Base-by-base conservation (phyloP, 2,888 invertebrate species). In the Lathronympha strigana region DNA sequence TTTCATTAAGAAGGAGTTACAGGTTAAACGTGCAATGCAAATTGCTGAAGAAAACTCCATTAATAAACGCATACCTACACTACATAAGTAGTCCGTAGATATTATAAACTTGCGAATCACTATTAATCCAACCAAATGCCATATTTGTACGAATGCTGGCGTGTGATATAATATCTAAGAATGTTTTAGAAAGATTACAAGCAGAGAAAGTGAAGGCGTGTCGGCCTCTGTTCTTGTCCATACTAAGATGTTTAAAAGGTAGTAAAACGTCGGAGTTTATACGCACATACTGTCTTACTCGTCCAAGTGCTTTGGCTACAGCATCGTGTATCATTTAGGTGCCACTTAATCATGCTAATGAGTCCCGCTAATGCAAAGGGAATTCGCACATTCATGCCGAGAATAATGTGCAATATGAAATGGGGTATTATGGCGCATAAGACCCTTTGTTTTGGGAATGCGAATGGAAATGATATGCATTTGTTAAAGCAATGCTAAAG, bases 121-220 rank as follows among this genome's bases (percentile, higher is more conserved):
- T 15, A 31, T 49, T 17, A 51, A 43, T 50, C 11, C 17, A 40
- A 43, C 19, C 19, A 45, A 45, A 45, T 43, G 17, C 25, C 40
- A 55, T 55, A 55, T 31, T 28, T 21, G 2, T 55, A 63, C 43
- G 23, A 51, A 51, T 60, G 36, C 51, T 40, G 13, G 25, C 13
- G 55, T 43, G 17, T 60, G 68, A 61, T 66, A 70, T 61, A 61
- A 53, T 49, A 64, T 55, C 38, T 53, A 74, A 69, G 68, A 73
- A 73, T 69, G 74, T 82, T 81, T 82, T 76, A 77, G 77, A 75
- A 72, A 66, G 70, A 74, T 77, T 74, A 77, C 71, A 71, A 67
- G 67, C 50, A 73, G 83, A 78, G 83, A 83, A 83, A 83, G 83
- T 83, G 80, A 82, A 77, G 64, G 76, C 68, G 76, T 72, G 74